Percentiles rank a stretch among this genome's conserved stretches.
These are phyloP conservation scores for Parnassius glacialis DNA, from an alignment of 2,888 invertebrate species.

Conservation along the genomic window DNA sequence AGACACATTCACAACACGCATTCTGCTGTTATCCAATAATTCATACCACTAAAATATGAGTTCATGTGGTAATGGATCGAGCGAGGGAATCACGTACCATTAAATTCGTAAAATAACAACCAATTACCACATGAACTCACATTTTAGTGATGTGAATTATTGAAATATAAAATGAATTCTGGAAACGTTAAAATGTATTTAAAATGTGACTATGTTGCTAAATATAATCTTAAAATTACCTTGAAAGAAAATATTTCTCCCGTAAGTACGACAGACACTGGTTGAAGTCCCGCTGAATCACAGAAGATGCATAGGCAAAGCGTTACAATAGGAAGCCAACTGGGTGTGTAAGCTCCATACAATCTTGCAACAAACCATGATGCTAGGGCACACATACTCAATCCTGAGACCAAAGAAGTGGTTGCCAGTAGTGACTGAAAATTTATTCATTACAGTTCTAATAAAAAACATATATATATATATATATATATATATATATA, in stretches of 20 bases:
- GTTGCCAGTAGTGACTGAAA: conserved; percentile 54
- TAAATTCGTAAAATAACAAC: too few relatives aligned
- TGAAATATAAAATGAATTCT: neutral
- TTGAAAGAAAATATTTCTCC: conserved; percentile 77
- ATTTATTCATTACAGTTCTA: neutral
- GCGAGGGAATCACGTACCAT: too few relatives aligned
- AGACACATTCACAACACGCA: too few relatives aligned
- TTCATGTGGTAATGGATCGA: too few relatives aligned
- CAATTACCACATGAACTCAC: too few relatives aligned
- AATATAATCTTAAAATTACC: conserved; percentile 37
- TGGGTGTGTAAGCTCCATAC: conserved; percentile 46
- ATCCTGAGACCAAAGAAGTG: conserved; percentile 58
- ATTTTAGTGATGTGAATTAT: neutral
- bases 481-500: too few relatives aligned
- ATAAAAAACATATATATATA: neutral
- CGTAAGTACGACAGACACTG: conserved; percentile 71
- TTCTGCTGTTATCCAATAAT: too few relatives aligned
- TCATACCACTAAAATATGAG: too few relatives aligned
- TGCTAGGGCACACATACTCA: conserved; percentile 63
- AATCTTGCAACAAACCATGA: conserved; percentile 63
- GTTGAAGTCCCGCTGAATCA: conserved; percentile 75
- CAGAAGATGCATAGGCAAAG: conserved; percentile 75
- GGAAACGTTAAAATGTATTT: too few relatives aligned
- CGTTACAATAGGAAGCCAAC: conserved; percentile 74
- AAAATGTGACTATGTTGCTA: too few relatives aligned